Conservation (phyloP, 2,797 vertebrate species). For the Gymnodraco acuticeps region DNA sequence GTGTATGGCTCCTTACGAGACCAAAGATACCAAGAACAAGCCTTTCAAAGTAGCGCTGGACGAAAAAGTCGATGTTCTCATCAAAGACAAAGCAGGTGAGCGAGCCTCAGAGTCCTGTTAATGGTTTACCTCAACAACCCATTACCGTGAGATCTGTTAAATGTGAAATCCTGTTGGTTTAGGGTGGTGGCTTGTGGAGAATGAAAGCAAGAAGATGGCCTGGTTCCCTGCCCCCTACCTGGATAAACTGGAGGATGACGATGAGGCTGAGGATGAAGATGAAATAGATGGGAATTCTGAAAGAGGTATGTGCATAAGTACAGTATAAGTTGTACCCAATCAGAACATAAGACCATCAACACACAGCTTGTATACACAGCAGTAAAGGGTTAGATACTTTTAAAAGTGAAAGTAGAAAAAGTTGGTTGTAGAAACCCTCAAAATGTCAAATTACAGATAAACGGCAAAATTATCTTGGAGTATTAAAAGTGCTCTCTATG, state of each 20-base stretch:
- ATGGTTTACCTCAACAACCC: background rate
- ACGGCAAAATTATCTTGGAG: no score
- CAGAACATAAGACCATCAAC: background rate
- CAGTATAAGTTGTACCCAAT: background rate
- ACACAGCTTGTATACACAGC: background rate
- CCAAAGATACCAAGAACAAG: slow-evolving; percentile 89
- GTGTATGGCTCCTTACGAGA: slow-evolving; percentile 88
- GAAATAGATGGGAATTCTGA: slow-evolving; percentile 35
- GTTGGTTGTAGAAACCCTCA: no score
- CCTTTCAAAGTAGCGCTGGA: slow-evolving; percentile 82
- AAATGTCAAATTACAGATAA: no score
- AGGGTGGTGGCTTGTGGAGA: slow-evolving; percentile 98
- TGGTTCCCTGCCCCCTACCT: slow-evolving; percentile 97
- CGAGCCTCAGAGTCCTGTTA: background rate
- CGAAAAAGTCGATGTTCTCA: slow-evolving; percentile 89
- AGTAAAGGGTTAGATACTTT: no score
- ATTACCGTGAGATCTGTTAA: background rate
- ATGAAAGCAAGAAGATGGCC: slow-evolving; percentile 86
- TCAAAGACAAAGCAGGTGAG: slow-evolving; percentile 92
- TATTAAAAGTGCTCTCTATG: no score
- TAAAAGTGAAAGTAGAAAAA: no score
- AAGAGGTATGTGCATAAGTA: slow-evolving; percentile 45
- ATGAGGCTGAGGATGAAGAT: slow-evolving; percentile 45
- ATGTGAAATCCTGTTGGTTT: slow-evolving; percentile 19
- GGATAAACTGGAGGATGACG: slow-evolving; percentile 70